Conservation (phyloP, 2,797 vertebrate species). For the Morus bassanus region DNA sequence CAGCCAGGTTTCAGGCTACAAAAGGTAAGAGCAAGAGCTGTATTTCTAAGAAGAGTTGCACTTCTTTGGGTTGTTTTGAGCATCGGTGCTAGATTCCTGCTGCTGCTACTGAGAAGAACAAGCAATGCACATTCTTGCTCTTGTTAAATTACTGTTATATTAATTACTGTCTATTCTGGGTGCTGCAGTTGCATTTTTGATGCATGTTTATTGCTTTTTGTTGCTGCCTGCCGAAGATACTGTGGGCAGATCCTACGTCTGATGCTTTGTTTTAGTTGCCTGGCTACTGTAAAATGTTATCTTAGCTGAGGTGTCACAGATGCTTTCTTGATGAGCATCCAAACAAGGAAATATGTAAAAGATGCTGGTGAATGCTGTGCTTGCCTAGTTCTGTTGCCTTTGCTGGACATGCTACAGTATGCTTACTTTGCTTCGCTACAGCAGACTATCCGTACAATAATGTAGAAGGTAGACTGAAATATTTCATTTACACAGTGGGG, state of each 20-base stretch:
- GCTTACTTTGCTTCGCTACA: not conserved
- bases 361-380: slow-evolving; percentile 4
- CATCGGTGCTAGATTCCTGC: slow-evolving; percentile 9
- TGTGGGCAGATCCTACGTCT: not conserved
- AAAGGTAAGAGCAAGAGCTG: slow-evolving; percentile 12
- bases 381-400: slow-evolving; percentile 29
- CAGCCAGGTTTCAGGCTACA: slow-evolving; percentile 5
- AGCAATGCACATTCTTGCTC: not conserved
- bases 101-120: not conserved
- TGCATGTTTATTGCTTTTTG: slow-evolving; percentile 38
- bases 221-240: slow-evolving; percentile 27
- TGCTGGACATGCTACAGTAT: not conserved
- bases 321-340: slow-evolving; percentile 50
- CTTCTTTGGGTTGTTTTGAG: not conserved
- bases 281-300: slow-evolving; percentile 61
- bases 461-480: not conserved
- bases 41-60: not conserved
- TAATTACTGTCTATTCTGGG: slow-evolving; percentile 43
- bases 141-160: not conserved
- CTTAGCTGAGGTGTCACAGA: slow-evolving; percentile 48
- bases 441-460: not conserved
- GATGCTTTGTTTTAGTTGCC: slow-evolving; percentile 61
- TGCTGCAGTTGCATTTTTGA: slow-evolving; percentile 18
- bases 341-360: slow-evolving; percentile 31
- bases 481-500: not conserved